Evolutionary conservation across 2,888 invertebrate genomes (phyloP).

Genomic region (Coelinius sp.): DNA sequence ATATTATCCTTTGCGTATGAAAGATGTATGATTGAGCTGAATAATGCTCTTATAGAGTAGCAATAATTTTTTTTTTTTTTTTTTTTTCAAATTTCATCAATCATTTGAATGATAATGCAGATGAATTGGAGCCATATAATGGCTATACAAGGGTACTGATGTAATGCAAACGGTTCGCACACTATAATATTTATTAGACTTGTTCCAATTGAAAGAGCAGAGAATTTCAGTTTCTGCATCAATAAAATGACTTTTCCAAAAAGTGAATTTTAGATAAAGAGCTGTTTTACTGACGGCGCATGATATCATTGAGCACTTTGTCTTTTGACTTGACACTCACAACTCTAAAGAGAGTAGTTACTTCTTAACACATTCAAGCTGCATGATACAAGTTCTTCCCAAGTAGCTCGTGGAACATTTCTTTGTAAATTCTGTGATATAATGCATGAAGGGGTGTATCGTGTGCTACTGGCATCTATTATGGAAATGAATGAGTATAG

Average conservation of each 20-base stretch:
- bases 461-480: constrained; percentile 39
- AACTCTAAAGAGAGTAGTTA: too few relatives aligned
- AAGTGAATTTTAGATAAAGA: too few relatives aligned
- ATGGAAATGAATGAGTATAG: constrained; percentile 39
- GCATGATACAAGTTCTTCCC: not conserved
- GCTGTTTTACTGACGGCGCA: too few relatives aligned
- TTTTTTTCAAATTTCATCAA: not conserved
- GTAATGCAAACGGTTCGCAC: not conserved
- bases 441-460: not conserved
- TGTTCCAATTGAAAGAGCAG: not conserved
- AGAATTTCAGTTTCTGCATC: not conserved
- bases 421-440: not conserved
- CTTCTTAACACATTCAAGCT: constrained; percentile 3
- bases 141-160: not conserved
- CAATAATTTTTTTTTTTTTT: not conserved
- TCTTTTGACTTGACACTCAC: too few relatives aligned
- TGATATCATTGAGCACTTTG: too few relatives aligned
- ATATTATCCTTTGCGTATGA: not conserved
- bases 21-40: constrained; percentile 13
- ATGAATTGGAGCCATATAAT: too few relatives aligned
- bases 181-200: not conserved
- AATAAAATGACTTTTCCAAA: too few relatives aligned
- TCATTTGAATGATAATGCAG: not conserved
- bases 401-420: constrained; percentile 5
- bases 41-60: constrained; percentile 1